Base-by-base conservation (phyloP, 2,888 invertebrate species). In the Exephanes ischioxanthus region DNA sequence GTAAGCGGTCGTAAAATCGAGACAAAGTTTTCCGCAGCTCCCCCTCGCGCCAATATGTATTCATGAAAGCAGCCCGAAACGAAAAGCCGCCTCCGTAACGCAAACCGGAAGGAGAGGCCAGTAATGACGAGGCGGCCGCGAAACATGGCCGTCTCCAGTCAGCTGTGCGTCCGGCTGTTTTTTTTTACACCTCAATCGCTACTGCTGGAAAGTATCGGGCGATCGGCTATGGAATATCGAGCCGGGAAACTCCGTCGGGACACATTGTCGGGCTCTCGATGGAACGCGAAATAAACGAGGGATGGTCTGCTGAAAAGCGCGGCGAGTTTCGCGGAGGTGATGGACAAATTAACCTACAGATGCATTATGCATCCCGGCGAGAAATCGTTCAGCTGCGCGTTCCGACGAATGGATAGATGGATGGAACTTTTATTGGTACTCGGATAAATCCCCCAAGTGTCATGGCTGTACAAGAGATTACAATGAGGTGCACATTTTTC, bases 351-450 rank as follows among this genome's bases (percentile, higher is more conserved):
- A 51, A 67, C 63, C 76, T 26, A 83, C 76, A 80, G 82, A 87
- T 83, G 76, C 87, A 87, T 85, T 87, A 85, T 85, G 81, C 77
- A 80, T 85, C 78, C 67, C 66, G 73, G 75, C 33, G 26, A 14
- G 73, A 33, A 26, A 51, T 68, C 68, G 37, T 67, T 48, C 22
- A 26, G 26, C 58, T 16, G 66, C 61, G 51, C 41, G 68, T 77
- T 73, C 55, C n/a, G 5, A 0, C 33, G 33, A 33, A 33, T 6
- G 22, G 45, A 33, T 26, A 68, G 72, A 45, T 26, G 1, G 55
- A 45, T 26, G 61, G 14, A 61, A 61, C 22, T 22, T 9, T 7
- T 16, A 6, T 33, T 33, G 33, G 33, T 33, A 33, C 33, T 6
- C 5, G 5, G 33, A 33, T 33, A 33, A 33, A 33, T 33, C 33